phyloP scores from a whole-genome alignment of 2,113 vertebrate genomes.

The Bettongia penicillata region DNA sequence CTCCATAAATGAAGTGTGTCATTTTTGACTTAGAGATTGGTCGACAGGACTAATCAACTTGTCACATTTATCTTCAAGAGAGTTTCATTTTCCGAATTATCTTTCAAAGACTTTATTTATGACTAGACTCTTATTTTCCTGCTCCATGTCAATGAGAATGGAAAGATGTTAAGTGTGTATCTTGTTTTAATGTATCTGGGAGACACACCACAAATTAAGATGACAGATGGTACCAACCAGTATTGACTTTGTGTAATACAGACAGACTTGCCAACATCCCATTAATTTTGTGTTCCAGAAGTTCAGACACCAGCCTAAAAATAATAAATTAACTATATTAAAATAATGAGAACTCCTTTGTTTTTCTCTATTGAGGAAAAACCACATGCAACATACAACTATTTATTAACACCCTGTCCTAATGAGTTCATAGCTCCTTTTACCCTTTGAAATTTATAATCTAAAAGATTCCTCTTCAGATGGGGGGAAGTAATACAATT shows the following conservation, averaged over 20 bases:
- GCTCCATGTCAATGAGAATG: slow-evolving; percentile 4
- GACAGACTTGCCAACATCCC: slow-evolving; percentile 58
- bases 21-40: slow-evolving; percentile 30
- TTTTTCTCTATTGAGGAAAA: slow-evolving; percentile 32
- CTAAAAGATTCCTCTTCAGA: not conserved
- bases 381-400: slow-evolving; percentile 25
- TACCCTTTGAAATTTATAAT: not conserved
- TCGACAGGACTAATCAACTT: slow-evolving; percentile 7
- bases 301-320: slow-evolving; percentile 58
- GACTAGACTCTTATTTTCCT: slow-evolving; percentile 35
- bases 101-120: slow-evolving; percentile 46
- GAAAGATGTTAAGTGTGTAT: slow-evolving; percentile 32
- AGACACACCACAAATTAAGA: slow-evolving; percentile 52
- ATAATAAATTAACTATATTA: slow-evolving; percentile 65
- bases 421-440: not conserved
- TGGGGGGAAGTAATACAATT: not conserved
- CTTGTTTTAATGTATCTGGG: slow-evolving; percentile 55
- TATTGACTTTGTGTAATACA: slow-evolving; percentile 58
- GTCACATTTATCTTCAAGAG: slow-evolving; percentile 48
- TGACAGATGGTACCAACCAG: slow-evolving; percentile 59
- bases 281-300: slow-evolving; percentile 67
- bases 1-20: slow-evolving; percentile 31
- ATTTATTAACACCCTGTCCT: not conserved
- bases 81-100: slow-evolving; percentile 46
- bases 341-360: slow-evolving; percentile 50